These are phyloP conservation scores for Vulpes vulpes DNA, from an alignment of 2,113 vertebrate genomes.

Conservation along the genomic window DNA sequence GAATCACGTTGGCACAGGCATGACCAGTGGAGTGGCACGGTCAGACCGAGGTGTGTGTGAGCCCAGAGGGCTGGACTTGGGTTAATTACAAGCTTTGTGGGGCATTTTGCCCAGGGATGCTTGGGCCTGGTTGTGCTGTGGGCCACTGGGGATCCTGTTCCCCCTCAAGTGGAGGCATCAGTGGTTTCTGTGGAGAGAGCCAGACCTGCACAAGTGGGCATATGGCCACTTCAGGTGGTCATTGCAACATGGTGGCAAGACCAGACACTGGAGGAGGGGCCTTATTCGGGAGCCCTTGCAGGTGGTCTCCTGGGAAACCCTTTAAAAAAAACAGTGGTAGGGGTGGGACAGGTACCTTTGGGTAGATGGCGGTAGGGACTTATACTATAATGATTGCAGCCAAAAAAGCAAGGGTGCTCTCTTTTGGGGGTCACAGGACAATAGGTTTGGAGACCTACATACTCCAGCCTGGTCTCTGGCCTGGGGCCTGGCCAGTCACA, in stretches of 20 bases:
- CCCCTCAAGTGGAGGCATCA: not conserved
- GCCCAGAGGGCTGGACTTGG: not conserved
- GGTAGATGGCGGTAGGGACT: not conserved
- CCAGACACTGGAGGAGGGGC: not conserved
- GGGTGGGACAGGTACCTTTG: rapidly evolving
- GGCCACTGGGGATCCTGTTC: not conserved
- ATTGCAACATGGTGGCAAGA: not conserved
- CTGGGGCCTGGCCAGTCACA: not conserved
- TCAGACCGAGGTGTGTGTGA: not conserved
- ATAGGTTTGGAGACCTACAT: not conserved
- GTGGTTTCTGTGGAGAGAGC: not conserved
- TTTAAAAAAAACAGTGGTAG: not conserved
- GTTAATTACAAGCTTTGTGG: not conserved
- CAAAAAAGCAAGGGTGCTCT: not conserved
- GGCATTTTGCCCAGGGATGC: not conserved
- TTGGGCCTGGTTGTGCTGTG: not conserved
- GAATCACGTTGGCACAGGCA: not conserved
- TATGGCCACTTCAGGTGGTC: not conserved
- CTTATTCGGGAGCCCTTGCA: not conserved
- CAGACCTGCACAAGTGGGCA: not conserved
- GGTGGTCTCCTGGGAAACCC: not conserved
- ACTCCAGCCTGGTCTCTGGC: not conserved
- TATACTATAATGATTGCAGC: not conserved
- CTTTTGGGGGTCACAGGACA: not conserved
- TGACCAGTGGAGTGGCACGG: not conserved